Evolutionary conservation across 2,888 invertebrate genomes (phyloP).

Genomic region (Andrena trimmerana): DNA sequence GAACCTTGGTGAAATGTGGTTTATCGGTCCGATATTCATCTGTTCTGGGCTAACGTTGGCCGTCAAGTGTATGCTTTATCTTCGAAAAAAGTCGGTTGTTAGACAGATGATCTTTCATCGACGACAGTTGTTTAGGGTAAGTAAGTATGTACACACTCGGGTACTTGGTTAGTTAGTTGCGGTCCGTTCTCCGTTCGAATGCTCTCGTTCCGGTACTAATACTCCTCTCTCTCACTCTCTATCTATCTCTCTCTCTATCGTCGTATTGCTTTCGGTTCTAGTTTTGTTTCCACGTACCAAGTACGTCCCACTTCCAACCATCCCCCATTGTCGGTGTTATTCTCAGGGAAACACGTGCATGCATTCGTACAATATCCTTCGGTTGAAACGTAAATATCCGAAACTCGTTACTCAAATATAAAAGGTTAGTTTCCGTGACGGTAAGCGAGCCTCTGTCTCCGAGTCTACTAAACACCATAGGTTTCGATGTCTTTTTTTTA

Average conservation of each 20-base stretch:
- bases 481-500: not conserved
- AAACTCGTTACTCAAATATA: not conserved
- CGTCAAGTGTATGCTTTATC: conserved; percentile 89
- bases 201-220: not conserved
- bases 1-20: conserved; percentile 89
- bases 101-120: conserved; percentile 89
- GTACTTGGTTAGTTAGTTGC: conserved; percentile 8
- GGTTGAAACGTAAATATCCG: not conserved
- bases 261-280: not conserved
- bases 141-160: conserved; percentile 62
- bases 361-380: not conserved
- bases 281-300: not conserved
- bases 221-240: not conserved
- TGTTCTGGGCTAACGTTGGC: conserved; percentile 90
- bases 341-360: not conserved
- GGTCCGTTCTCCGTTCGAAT: too few species aligned
- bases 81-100: conserved; percentile 88
- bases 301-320: too few species aligned
- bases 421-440: not conserved
- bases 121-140: conserved; percentile 88
- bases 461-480: not conserved
- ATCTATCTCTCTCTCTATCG: not conserved
- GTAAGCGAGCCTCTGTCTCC: not conserved
- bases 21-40: conserved; percentile 89
- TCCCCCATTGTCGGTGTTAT: too few species aligned